A percentile compares a stretch with the other conserved stretches of the same genome.
Conservation (phyloP, 2,888 invertebrate genomes). For the Ectobius pallidus region DNA sequence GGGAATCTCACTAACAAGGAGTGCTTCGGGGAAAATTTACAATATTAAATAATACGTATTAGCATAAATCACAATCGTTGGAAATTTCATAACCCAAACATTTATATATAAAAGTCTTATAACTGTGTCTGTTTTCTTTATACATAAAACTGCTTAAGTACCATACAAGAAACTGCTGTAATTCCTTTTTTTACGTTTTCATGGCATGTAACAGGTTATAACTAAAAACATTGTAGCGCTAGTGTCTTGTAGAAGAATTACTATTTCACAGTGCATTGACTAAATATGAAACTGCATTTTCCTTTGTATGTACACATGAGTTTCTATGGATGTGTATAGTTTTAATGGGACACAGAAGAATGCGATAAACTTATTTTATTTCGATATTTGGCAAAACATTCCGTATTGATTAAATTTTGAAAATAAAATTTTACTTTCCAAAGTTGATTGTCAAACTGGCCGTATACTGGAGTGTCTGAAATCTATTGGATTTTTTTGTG, state of each 20-base stretch:
- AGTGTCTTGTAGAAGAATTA: slow-evolving; percentile 14
- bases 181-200: slow-evolving; percentile 13
- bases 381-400: too few species aligned
- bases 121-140: slow-evolving; percentile 11
- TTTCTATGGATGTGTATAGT: too few species aligned
- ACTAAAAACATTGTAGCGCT: slow-evolving; percentile 8
- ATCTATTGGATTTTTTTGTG: not conserved
- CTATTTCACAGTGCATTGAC: slow-evolving; percentile 23
- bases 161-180: slow-evolving; percentile 21
- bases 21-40: slow-evolving; percentile 1
- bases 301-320: too few species aligned
- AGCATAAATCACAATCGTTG: slow-evolving; percentile 28
- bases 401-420: not conserved
- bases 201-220: slow-evolving; percentile 16
- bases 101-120: slow-evolving; percentile 26
- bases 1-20: slow-evolving; percentile 16
- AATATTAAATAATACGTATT: slow-evolving; percentile 30
- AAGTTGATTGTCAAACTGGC: slow-evolving; percentile 38
- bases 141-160: slow-evolving; percentile 27
- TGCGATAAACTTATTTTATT: too few species aligned
- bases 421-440: slow-evolving; percentile 4
- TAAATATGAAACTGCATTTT: too few species aligned
- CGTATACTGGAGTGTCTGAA: slow-evolving; percentile 35
- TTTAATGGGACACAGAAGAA: too few species aligned
- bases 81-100: slow-evolving; percentile 29